phyloP scores from a whole-genome alignment of 2,888 invertebrate genomes.

The Ochropleura leucogaster region DNA sequence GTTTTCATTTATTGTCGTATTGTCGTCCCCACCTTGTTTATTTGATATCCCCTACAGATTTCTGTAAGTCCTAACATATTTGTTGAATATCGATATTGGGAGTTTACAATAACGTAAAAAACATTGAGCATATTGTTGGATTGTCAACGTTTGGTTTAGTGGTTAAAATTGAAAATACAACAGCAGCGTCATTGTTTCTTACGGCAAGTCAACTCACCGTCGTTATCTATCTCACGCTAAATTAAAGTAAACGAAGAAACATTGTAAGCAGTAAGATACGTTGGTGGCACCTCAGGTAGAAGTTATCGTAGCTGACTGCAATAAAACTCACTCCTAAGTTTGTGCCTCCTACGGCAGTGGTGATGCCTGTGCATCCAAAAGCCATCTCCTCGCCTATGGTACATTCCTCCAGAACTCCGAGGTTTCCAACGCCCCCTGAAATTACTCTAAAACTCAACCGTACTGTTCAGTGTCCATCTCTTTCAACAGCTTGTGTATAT shows the following conservation, averaged over 20 bases:
- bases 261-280: constrained; percentile 10
- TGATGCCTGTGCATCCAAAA: constrained; percentile 94
- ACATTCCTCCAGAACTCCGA: constrained; percentile 92
- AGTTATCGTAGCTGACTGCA: constrained; percentile 13
- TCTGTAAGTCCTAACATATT: neutral
- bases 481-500: neutral
- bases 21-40: neutral
- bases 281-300: constrained; percentile 52
- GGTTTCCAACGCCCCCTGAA: constrained; percentile 83
- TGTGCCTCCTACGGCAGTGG: constrained; percentile 93
- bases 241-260: neutral
- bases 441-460: constrained; percentile 64
- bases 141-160: neutral
- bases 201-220: neutral
- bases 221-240: neutral
- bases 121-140: neutral
- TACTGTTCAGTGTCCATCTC: constrained; percentile 79
- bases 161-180: neutral
- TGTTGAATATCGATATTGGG: neutral
- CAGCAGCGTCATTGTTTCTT: neutral
- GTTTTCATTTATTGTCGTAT: neutral
- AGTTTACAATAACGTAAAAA: neutral
- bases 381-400: constrained; percentile 93
- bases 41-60: neutral
- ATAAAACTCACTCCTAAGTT: constrained; percentile 88